Conservation (phyloP, 37 sponge, comb jelly and placozoan genomes). For the Beroe forskalii region DNA sequence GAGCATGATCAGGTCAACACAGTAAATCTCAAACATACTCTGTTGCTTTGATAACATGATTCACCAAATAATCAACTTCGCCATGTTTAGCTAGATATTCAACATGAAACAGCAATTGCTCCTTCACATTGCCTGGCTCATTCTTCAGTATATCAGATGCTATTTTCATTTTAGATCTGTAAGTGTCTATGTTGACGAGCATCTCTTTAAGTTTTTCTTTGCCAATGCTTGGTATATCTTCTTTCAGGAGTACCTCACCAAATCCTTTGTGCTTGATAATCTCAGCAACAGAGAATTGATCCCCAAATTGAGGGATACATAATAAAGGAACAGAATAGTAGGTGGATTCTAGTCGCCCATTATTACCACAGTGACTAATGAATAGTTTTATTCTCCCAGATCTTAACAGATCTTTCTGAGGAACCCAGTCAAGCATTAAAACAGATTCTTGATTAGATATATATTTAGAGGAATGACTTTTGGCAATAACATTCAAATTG, state of each 20-base stretch:
- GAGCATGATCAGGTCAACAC: background rate
- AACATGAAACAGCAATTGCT: background rate
- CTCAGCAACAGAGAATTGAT: background rate
- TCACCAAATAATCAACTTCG: background rate
- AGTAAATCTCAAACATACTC: background rate
- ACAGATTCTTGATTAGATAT: background rate
- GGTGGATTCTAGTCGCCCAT: background rate
- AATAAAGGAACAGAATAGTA: background rate
- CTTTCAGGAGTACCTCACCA: background rate
- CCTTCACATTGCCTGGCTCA: slow-evolving; percentile 12
- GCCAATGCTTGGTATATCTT: background rate
- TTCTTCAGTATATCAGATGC: slow-evolving; percentile 15
- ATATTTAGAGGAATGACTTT: background rate
- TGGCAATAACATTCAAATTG: background rate
- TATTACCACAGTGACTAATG: slow-evolving; percentile 32
- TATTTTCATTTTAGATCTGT: background rate
- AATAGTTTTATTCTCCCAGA: slow-evolving; percentile 2
- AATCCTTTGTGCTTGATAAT: slow-evolving; percentile 12
- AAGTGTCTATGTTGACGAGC: background rate
- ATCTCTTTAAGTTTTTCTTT: background rate
- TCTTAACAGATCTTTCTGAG: slow-evolving; percentile 4
- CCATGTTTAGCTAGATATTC: background rate
- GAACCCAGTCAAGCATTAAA: background rate
- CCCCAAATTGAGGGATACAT: slow-evolving; percentile 14
- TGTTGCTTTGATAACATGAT: background rate